Evolutionary conservation across 2,888 invertebrate genomes (phyloP).

Genomic region (Agonopterix alstromeriana): DNA sequence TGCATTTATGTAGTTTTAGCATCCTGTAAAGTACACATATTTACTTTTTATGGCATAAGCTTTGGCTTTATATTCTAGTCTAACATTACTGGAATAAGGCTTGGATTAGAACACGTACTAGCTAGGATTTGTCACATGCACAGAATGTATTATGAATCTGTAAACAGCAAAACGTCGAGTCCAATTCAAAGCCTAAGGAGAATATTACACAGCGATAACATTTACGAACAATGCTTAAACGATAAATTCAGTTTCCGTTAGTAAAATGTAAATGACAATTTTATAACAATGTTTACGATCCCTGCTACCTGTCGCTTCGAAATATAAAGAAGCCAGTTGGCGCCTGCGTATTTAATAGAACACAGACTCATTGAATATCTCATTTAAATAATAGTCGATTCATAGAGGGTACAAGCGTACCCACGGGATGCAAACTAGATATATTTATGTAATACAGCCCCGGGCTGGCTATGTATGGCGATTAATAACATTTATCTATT

Average conservation of each 20-base stretch:
- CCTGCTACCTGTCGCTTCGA: slow-evolving; percentile 4
- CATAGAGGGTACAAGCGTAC: slow-evolving; percentile 7
- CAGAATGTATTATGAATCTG: too few species aligned
- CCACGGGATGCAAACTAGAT: slow-evolving; percentile 15
- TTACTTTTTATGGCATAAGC: too few species aligned
- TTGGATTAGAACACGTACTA: too few species aligned
- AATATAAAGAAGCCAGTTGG: slow-evolving; percentile 6
- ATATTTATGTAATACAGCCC: slow-evolving; percentile 17
- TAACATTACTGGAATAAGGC: too few species aligned
- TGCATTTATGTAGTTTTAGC: too few species aligned
- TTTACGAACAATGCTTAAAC: too few species aligned
- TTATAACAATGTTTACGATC: slow-evolving; percentile 7
- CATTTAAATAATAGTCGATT: slow-evolving; percentile 34
- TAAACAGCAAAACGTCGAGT: too few species aligned
- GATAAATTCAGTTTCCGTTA: neutral
- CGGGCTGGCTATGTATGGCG: slow-evolving; percentile 8
- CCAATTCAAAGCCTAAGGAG: too few species aligned
- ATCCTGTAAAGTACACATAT: too few species aligned
- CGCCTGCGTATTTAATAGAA: slow-evolving; percentile 9
- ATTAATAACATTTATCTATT: slow-evolving; percentile 22
- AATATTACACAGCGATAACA: too few species aligned
- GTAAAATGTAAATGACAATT: neutral
- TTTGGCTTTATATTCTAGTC: too few species aligned
- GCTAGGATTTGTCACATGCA: too few species aligned
- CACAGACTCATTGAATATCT: slow-evolving; percentile 24